Evolutionary conservation across 2,888 invertebrate species (phyloP).

Genomic region (Harpalus rubripes): DNA sequence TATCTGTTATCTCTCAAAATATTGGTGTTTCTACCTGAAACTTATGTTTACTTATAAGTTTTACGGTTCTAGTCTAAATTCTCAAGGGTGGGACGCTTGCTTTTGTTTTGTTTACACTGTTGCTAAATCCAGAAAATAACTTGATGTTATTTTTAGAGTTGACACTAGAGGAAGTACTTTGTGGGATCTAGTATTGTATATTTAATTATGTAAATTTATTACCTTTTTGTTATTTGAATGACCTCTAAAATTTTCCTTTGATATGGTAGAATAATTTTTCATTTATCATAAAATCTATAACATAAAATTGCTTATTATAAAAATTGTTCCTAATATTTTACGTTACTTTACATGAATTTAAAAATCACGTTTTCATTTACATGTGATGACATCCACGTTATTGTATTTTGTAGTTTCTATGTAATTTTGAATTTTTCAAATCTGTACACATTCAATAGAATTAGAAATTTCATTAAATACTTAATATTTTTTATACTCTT

Average conservation of each 20-base stretch:
- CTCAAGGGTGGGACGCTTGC: slow-evolving; percentile 1
- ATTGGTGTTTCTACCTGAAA: slow-evolving; percentile 15
- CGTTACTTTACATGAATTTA: no score
- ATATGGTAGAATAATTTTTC: not conserved
- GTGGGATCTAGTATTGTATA: slow-evolving; percentile 23
- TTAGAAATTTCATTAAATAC: no score
- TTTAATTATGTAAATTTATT: slow-evolving; percentile 29
- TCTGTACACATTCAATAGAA: no score
- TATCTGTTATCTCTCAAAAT: not conserved
- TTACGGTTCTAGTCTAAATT: not conserved
- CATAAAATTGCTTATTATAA: not conserved
- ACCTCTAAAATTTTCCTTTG: slow-evolving; percentile 35
- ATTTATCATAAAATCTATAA: not conserved
- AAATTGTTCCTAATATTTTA: no score
- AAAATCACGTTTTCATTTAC: no score
- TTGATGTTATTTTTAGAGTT: slow-evolving; percentile 36
- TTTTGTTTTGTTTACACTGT: slow-evolving; percentile 35
- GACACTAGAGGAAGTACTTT: slow-evolving; percentile 38
- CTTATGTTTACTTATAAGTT: slow-evolving; percentile 21
- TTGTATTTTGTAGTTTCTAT: no score
- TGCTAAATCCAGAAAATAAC: slow-evolving; percentile 1
- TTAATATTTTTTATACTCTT: no score
- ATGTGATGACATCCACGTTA: no score
- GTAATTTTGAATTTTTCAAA: no score
- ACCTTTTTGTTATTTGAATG: slow-evolving; percentile 28